Evolutionary conservation across 2,113 vertebrate species (phyloP).

Genomic region (Lophius piscatorius): DNA sequence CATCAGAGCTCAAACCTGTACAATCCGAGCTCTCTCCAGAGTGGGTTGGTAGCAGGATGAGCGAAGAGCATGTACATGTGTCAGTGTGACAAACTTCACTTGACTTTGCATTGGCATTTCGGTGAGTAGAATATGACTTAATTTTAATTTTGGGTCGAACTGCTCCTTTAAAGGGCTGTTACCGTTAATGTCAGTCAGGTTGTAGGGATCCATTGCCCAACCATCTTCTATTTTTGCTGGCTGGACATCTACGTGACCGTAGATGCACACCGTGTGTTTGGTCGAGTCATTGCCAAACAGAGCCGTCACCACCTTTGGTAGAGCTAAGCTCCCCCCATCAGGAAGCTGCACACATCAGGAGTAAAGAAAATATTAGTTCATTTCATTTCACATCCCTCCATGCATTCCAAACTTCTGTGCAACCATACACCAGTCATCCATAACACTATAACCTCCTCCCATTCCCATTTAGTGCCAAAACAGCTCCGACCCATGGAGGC

Average conservation of each 20-base stretch:
- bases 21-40: no score
- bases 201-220: slow-evolving; percentile 88
- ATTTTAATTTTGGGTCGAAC: no score
- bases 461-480: no score
- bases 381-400: not conserved
- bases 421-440: not conserved
- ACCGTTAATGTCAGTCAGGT: slow-evolving; percentile 87
- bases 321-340: slow-evolving; percentile 74
- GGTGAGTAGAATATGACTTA: no score
- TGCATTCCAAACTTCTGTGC: not conserved
- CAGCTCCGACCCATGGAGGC: no score
- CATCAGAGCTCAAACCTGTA: no score
- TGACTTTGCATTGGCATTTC: no score
- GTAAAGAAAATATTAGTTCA: not conserved
- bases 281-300: slow-evolving; percentile 81
- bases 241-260: slow-evolving; percentile 92
- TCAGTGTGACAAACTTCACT: no score
- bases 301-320: slow-evolving; percentile 87
- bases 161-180: slow-evolving; percentile 9
- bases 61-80: no score
- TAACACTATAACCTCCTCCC: no score
- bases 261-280: slow-evolving; percentile 88
- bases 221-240: slow-evolving; percentile 87
- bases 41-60: no score
- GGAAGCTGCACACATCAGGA: slow-evolving; percentile 77